Conservation (phyloP, 1,140 invertebrate species). For the Adelges cooleyi region DNA sequence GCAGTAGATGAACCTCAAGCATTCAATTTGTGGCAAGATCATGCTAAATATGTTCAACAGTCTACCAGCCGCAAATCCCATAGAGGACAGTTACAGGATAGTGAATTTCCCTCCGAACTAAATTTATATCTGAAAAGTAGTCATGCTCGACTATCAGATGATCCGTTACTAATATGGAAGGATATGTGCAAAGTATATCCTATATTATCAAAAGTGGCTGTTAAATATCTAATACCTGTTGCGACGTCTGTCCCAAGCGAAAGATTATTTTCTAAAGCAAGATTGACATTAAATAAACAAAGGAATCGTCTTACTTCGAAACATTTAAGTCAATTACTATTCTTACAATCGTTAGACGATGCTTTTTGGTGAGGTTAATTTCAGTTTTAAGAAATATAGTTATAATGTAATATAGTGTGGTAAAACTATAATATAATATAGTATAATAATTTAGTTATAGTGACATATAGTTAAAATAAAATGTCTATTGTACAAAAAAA, state of each 20-base stretch:
- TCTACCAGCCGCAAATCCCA: neutral
- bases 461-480: too few relatives aligned
- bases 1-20: slow-evolving; percentile 1
- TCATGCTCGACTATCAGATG: neutral
- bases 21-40: slow-evolving; percentile 14
- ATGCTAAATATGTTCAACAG: neutral
- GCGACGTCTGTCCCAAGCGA: slow-evolving; percentile 39
- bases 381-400: neutral
- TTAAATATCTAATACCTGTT: slow-evolving; percentile 36
- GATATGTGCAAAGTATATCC: neutral
- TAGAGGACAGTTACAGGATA: neutral
- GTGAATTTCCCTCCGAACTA: neutral
- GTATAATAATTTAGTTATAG: too few relatives aligned
- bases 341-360: too few relatives aligned
- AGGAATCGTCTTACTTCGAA: slow-evolving; percentile 15
- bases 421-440: neutral
- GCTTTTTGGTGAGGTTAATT: neutral
- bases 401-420: neutral
- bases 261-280: slow-evolving; percentile 39
- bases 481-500: neutral
- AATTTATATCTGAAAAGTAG: neutral
- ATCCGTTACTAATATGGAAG: slow-evolving; percentile 5
- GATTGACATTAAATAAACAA: slow-evolving; percentile 19
- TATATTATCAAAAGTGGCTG: neutral
- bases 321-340: too few relatives aligned